Percentiles rank a stretch among this genome's conserved stretches.
Conservation (phyloP, 1,140 invertebrate genomes). For the Ips typographus region DNA sequence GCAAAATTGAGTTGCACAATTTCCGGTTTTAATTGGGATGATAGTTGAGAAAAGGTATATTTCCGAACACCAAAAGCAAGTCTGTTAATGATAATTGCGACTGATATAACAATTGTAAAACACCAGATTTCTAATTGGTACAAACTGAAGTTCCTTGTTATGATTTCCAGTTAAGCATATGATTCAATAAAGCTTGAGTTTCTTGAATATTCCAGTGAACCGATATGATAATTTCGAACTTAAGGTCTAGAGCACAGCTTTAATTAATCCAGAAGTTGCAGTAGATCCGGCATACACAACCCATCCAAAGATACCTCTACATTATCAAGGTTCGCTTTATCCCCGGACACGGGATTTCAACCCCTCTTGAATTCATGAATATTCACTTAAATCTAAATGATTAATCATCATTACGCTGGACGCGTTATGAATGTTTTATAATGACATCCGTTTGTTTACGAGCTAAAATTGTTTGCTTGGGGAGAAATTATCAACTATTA, state of each 20-base stretch:
- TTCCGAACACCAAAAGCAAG: too few relatives aligned
- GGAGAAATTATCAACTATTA: conserved; percentile 41
- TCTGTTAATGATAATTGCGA: too few relatives aligned
- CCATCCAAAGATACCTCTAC: conserved; percentile 28
- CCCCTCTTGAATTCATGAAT: conserved; percentile 45
- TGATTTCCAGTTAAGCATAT: too few relatives aligned
- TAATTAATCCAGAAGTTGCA: conserved; percentile 22
- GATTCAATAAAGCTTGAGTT: too few relatives aligned
- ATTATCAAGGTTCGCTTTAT: conserved; percentile 36
- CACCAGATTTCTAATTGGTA: too few relatives aligned
- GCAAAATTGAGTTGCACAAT: too few relatives aligned
- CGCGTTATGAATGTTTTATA: conserved; percentile 49
- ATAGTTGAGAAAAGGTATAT: too few relatives aligned
- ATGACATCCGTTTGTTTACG: conserved; percentile 48
- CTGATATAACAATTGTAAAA: too few relatives aligned
- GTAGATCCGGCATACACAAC: conserved; percentile 27
- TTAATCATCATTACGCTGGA: conserved; percentile 51
- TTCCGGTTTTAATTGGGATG: too few relatives aligned
- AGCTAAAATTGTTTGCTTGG: conserved; percentile 43
- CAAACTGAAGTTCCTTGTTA: too few relatives aligned
- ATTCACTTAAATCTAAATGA: conserved; percentile 51
- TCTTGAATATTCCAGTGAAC: conserved; percentile 1
- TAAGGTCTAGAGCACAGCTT: conserved; percentile 20
- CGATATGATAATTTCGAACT: conserved; percentile 16
- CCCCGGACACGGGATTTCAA: conserved; percentile 34